phyloP scores from a whole-genome alignment of 2,113 vertebrate species.

The Chiloscyllium plagiosum region DNA sequence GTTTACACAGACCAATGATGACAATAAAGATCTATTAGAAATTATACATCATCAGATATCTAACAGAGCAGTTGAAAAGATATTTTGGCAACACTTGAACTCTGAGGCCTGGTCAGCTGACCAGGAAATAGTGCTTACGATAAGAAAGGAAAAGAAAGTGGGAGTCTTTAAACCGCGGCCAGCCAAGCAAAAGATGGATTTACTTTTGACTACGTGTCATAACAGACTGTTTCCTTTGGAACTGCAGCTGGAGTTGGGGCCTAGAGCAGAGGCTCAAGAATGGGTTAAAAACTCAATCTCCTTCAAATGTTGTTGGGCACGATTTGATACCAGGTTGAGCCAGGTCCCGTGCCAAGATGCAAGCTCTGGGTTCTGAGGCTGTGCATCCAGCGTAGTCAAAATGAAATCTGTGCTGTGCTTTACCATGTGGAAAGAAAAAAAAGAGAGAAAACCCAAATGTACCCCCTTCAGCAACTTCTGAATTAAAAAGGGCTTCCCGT shows the following conservation, averaged over 20 bases:
- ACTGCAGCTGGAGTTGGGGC: background rate
- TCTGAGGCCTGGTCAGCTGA: background rate
- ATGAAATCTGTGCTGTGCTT: background rate
- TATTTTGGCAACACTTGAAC: background rate
- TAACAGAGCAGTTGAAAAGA: background rate
- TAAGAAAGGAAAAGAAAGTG: background rate
- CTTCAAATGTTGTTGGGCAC: background rate
- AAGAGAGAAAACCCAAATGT: background rate
- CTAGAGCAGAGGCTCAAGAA: background rate
- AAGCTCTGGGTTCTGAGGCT: background rate
- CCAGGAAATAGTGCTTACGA: background rate
- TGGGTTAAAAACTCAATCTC: conserved; percentile 15
- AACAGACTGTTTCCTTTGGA: background rate
- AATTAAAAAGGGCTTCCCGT: background rate
- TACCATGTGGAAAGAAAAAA: background rate
- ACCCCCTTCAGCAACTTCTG: conserved; percentile 3
- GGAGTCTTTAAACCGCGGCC: background rate
- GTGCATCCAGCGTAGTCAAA: background rate
- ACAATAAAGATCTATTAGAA: background rate
- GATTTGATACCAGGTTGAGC: background rate
- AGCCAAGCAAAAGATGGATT: background rate
- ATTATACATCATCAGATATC: background rate
- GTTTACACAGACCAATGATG: background rate
- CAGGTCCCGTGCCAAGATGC: background rate
- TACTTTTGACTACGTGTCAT: background rate